Conservation (phyloP, 1,140 invertebrate genomes). For the Daktulosphaira vitifoliae region DNA sequence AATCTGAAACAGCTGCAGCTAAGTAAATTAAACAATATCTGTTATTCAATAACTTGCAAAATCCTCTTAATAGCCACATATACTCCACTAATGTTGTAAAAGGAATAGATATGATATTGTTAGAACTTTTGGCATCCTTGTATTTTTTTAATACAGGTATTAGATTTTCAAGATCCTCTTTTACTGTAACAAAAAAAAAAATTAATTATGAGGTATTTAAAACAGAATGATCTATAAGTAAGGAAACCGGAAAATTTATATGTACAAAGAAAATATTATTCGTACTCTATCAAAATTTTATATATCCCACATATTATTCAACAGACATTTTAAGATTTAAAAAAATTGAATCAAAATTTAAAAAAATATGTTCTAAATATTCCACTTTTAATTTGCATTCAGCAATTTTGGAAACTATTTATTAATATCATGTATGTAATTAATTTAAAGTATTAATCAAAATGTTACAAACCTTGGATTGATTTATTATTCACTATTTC, state of each 20-base stretch:
- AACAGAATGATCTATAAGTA: too few relatives aligned
- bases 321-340: too few relatives aligned
- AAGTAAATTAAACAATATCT: slow-evolving; percentile 75
- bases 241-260: too few relatives aligned
- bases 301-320: neutral
- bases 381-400: too few relatives aligned
- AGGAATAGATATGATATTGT: slow-evolving; percentile 61
- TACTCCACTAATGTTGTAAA: slow-evolving; percentile 88
- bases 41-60: slow-evolving; percentile 62
- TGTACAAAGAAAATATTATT: too few relatives aligned
- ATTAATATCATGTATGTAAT: neutral
- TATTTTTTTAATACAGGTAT: slow-evolving; percentile 61
- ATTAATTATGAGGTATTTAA: too few relatives aligned
- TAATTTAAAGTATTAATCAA: neutral
- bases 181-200: slow-evolving; percentile 49
- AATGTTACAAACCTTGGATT: slow-evolving; percentile 1
- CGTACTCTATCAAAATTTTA: too few relatives aligned
- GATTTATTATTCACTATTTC: slow-evolving; percentile 45
- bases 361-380: too few relatives aligned
- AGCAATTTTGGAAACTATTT: too few relatives aligned
- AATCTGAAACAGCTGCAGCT: slow-evolving; percentile 97
- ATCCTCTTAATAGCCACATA: slow-evolving; percentile 76
- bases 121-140: slow-evolving; percentile 54
- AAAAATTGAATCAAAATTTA: too few relatives aligned
- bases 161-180: slow-evolving; percentile 58